Percentiles rank a stretch among this genome's conserved stretches.
Evolutionary conservation across 2,888 invertebrate species (phyloP).

Genomic region (Drosophila atroscutellata): DNA sequence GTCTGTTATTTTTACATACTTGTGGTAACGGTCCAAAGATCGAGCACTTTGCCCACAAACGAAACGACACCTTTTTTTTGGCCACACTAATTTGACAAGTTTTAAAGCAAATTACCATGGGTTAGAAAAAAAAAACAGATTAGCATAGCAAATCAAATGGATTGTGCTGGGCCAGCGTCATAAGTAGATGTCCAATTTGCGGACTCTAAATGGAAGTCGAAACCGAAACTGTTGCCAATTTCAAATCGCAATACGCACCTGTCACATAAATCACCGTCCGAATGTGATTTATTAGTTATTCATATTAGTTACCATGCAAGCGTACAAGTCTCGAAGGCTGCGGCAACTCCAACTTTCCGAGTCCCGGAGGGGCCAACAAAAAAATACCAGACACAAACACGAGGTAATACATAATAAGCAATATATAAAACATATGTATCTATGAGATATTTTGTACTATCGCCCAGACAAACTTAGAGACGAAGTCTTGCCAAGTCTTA

Average conservation of each 20-base stretch:
- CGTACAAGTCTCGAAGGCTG: constrained; percentile 39
- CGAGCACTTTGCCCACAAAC: constrained; percentile 1
- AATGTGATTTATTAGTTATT: constrained; percentile 79
- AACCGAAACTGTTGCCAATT: constrained; percentile 72
- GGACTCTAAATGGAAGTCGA: constrained; percentile 61
- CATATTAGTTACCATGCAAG: constrained; percentile 71
- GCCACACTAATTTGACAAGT: constrained; percentile 54
- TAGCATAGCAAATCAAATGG: constrained; percentile 50
- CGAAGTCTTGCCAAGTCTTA: constrained; percentile 55
- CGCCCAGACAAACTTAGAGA: constrained; percentile 12
- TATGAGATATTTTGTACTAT: constrained; percentile 51
- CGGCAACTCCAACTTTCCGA: constrained; percentile 26
- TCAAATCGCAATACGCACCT: constrained; percentile 78
- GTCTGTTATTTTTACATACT: background rate
- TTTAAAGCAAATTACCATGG: constrained; percentile 54
- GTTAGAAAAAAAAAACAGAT: constrained; percentile 17
- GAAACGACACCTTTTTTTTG: constrained; percentile 31
- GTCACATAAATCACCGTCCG: constrained; percentile 76
- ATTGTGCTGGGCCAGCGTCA: constrained; percentile 31
- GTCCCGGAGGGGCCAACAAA: constrained; percentile 49
- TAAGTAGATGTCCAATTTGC: constrained; percentile 69
- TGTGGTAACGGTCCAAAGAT: constrained; percentile 14
- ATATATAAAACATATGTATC: constrained; percentile 75
- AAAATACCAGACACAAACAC: constrained; percentile 54
- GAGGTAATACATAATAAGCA: constrained; percentile 75